Evolutionary conservation across 1,140 invertebrate species (phyloP).

Genomic region (Spodoptera litura): DNA sequence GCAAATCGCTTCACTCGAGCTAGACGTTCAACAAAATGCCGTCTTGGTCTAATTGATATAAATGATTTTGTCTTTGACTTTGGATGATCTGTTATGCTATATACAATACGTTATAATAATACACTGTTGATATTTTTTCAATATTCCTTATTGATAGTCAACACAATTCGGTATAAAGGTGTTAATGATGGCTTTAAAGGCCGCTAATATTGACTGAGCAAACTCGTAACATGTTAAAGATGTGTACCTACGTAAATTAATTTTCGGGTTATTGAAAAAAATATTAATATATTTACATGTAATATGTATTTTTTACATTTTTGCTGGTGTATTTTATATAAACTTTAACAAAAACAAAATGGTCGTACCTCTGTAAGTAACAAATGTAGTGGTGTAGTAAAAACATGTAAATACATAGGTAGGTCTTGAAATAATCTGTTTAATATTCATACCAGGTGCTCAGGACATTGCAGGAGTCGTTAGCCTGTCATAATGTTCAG

Average conservation of each 20-base stretch:
- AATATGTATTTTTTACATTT: too few relatives aligned
- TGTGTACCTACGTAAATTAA: not conserved
- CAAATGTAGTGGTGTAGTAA: too few relatives aligned
- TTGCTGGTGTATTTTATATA: too few relatives aligned
- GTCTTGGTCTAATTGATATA: too few relatives aligned
- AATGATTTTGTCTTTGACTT: too few relatives aligned
- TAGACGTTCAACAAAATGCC: too few relatives aligned
- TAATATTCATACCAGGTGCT: not conserved
- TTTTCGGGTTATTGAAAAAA: not conserved
- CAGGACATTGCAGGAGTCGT: not conserved
- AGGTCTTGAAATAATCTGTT: too few relatives aligned
- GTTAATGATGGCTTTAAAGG: not conserved
- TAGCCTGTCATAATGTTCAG: not conserved
- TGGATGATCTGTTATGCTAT: not conserved
- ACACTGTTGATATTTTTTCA: not conserved
- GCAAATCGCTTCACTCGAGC: too few relatives aligned
- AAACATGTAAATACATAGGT: too few relatives aligned
- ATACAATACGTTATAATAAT: not conserved
- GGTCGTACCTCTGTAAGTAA: too few relatives aligned
- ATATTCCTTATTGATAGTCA: constrained; percentile 13
- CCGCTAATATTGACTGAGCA: not conserved
- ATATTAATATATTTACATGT: too few relatives aligned
- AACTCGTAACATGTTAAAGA: not conserved
- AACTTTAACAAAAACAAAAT: too few relatives aligned
- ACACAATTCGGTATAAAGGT: not conserved